These are phyloP conservation scores for Hydriomena furcata DNA, from an alignment of 2,888 invertebrate genomes.

Conservation along the genomic window DNA sequence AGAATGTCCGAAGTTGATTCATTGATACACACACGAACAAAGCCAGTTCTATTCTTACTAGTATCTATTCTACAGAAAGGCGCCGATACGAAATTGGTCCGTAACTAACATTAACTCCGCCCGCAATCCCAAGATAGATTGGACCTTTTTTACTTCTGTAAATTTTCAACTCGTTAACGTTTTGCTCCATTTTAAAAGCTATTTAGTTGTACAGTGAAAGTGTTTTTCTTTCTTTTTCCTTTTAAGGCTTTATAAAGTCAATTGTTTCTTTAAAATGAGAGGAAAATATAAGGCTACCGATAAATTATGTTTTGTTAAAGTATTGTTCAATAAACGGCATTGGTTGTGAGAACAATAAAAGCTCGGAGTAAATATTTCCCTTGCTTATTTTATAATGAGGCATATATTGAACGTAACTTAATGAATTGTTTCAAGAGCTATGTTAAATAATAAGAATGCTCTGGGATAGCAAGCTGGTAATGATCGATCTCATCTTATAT, in stretches of 20 bases:
- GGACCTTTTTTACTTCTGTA: constrained; percentile 32
- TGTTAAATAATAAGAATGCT: too few relatives aligned
- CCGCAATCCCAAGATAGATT: constrained; percentile 54
- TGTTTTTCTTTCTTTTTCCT: constrained; percentile 21
- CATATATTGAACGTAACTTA: neutral
- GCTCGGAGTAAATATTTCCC: neutral
- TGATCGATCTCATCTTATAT: too few relatives aligned
- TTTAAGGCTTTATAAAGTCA: constrained; percentile 14
- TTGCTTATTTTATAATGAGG: constrained; percentile 1
- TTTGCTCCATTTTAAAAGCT: constrained; percentile 32
- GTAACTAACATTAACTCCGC: constrained; percentile 54
- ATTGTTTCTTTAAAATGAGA: constrained; percentile 22
- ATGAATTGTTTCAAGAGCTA: neutral
- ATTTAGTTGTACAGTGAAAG: constrained; percentile 29
- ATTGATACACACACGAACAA: neutral
- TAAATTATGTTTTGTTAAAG: constrained; percentile 13
- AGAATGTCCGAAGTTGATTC: too few relatives aligned
- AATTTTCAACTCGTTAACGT: constrained; percentile 43
- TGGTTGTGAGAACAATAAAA: constrained; percentile 4
- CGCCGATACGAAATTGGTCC: constrained; percentile 52
- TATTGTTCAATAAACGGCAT: constrained; percentile 13
- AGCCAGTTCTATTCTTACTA: neutral
- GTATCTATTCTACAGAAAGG: constrained; percentile 11
- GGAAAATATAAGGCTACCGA: constrained; percentile 1
- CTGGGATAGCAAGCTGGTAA: too few relatives aligned